Percentiles rank a stretch among this genome's conserved stretches.
phyloP scores from a whole-genome alignment of 2,888 invertebrate genomes.

The Norana najaformis region DNA sequence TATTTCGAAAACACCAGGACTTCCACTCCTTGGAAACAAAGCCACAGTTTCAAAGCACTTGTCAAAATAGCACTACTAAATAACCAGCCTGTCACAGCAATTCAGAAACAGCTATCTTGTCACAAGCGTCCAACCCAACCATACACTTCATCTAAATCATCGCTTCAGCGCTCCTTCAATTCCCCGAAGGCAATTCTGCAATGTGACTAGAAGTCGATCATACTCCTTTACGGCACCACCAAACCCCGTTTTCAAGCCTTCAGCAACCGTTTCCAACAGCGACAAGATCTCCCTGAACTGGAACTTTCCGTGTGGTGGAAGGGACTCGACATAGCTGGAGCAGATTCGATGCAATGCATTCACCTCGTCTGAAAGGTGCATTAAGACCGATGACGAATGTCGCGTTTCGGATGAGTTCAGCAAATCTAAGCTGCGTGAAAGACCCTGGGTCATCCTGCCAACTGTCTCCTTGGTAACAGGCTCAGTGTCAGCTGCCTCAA shows the following conservation, averaged over 20 bases:
- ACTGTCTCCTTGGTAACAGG: constrained; percentile 42
- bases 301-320: constrained; percentile 84
- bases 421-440: constrained; percentile 48
- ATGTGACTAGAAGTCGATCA: constrained; percentile 66
- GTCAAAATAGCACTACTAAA: neutral
- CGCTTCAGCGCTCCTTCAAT: constrained; percentile 62
- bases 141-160: constrained; percentile 28
- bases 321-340: constrained; percentile 79
- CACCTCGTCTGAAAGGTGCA: constrained; percentile 78
- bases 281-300: constrained; percentile 72
- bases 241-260: constrained; percentile 43
- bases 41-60: neutral
- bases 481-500: neutral
- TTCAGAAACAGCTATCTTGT: neutral
- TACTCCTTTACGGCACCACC: constrained; percentile 47
- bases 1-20: neutral
- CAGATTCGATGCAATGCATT: constrained; percentile 76
- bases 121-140: neutral
- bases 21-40: neutral
- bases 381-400: constrained; percentile 65
- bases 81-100: neutral
- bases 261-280: constrained; percentile 42
- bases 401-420: constrained; percentile 48
- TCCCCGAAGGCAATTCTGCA: constrained; percentile 75
- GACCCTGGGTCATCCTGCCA: constrained; percentile 49